Percentiles rank a stretch among this genome's conserved stretches.
These are phyloP conservation scores for Nasonia oneida DNA, from an alignment of 2,888 invertebrate genomes.

Conservation along the genomic window DNA sequence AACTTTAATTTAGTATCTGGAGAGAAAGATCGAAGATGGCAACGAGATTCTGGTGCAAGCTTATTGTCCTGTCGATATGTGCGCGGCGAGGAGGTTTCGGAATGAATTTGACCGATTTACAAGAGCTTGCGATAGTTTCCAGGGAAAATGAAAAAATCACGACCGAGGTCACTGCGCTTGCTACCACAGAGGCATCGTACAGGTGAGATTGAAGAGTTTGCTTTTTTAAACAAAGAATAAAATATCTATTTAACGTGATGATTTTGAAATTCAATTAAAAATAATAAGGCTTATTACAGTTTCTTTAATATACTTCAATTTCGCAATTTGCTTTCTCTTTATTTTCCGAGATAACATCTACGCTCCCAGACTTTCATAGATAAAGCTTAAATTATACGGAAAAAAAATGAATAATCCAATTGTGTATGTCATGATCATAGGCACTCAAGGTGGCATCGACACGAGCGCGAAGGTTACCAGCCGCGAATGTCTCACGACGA, in stretches of 20 bases:
- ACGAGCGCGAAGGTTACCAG: constrained; percentile 37
- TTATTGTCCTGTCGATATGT: constrained; percentile 32
- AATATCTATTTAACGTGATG: too few relatives aligned
- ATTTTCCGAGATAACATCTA: too few relatives aligned
- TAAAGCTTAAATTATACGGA: too few relatives aligned
- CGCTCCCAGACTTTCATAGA: too few relatives aligned
- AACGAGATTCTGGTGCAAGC: constrained; percentile 15
- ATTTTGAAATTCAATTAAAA: background rate
- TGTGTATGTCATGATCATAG: constrained; percentile 59
- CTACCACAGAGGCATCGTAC: constrained; percentile 68
- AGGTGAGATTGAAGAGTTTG: constrained; percentile 65
- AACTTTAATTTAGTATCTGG: background rate
- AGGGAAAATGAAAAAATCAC: constrained; percentile 62
- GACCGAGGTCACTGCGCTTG: constrained; percentile 64
- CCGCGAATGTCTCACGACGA: constrained; percentile 2
- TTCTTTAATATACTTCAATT: too few relatives aligned
- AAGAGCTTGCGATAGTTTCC: constrained; percentile 44
- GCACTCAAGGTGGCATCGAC: constrained; percentile 65
- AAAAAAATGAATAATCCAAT: background rate
- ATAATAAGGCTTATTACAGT: too few relatives aligned
- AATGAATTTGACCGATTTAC: background rate
- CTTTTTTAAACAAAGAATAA: background rate
- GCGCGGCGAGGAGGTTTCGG: constrained; percentile 7
- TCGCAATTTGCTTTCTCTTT: too few relatives aligned
- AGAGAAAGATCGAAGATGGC: constrained; percentile 14